Conservation (phyloP, 2,113 vertebrate genomes). For the Ondatra zibethicus region DNA sequence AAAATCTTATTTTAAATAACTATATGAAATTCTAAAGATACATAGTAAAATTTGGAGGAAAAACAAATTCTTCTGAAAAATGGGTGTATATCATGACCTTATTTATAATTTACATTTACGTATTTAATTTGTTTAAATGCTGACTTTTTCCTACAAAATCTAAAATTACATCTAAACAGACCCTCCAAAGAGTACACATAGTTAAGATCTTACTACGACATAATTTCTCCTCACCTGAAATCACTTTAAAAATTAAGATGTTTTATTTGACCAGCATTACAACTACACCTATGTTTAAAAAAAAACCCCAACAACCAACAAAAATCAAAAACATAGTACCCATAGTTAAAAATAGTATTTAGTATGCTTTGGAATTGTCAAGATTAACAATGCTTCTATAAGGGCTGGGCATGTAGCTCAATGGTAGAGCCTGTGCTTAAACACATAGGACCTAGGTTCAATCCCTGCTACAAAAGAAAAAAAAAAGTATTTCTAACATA, state of each 20-base stretch:
- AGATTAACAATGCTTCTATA: constrained; percentile 2
- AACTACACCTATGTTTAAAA: neutral
- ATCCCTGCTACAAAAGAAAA: neutral
- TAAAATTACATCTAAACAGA: neutral
- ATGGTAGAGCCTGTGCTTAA: neutral
- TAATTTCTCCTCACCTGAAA: neutral
- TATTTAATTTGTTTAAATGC: neutral
- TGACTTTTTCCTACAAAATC: neutral
- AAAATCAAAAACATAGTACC: neutral
- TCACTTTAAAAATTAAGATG: constrained; percentile 23
- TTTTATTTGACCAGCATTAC: neutral
- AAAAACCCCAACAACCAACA: neutral
- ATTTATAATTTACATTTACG: neutral
- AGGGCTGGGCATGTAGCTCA: neutral
- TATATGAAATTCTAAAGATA: neutral
- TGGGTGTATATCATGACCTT: neutral
- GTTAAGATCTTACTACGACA: neutral
- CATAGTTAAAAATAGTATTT: neutral
- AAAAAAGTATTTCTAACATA: neutral
- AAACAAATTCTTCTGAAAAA: constrained; percentile 14
- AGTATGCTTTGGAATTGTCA: neutral
- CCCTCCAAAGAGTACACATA: neutral
- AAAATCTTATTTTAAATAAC: neutral
- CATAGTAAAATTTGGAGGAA: constrained; percentile 34
- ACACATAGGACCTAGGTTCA: neutral